phyloP scores from a whole-genome alignment of 1,140 invertebrate genomes.

The Harpegnathos saltator region DNA sequence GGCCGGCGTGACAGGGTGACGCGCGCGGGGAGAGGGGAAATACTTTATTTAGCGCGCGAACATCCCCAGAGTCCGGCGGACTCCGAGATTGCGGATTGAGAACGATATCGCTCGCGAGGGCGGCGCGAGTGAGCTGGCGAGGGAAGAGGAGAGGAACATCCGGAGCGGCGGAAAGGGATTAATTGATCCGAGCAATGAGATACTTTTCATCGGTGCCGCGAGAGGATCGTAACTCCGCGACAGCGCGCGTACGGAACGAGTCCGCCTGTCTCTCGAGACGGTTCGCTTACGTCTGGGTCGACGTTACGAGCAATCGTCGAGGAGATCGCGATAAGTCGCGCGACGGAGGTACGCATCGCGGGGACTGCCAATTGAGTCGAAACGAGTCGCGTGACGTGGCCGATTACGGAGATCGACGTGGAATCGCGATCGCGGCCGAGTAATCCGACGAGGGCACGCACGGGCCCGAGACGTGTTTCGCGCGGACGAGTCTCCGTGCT shows the following conservation, averaged over 20 bases:
- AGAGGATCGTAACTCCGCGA: neutral
- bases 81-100: neutral
- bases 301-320: neutral
- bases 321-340: no score
- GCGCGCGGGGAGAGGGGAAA: neutral
- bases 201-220: neutral
- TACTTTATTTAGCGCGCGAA: neutral
- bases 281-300: neutral
- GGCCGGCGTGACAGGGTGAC: no score
- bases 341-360: no score
- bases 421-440: neutral
- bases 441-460: neutral
- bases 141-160: neutral
- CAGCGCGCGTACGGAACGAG: no score
- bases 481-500: no score
- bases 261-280: neutral
- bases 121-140: neutral
- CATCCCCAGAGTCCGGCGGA: neutral
- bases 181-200: neutral
- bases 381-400: neutral
- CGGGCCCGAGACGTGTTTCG: no score
- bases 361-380: slow-evolving; percentile 17
- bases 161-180: neutral
- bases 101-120: neutral
- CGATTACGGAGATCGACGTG: slow-evolving; percentile 17